Percentiles rank a stretch among this genome's conserved stretches.
Evolutionary conservation across 2,797 vertebrate genomes (phyloP).

Genomic region (Poecilia velifera): DNA sequence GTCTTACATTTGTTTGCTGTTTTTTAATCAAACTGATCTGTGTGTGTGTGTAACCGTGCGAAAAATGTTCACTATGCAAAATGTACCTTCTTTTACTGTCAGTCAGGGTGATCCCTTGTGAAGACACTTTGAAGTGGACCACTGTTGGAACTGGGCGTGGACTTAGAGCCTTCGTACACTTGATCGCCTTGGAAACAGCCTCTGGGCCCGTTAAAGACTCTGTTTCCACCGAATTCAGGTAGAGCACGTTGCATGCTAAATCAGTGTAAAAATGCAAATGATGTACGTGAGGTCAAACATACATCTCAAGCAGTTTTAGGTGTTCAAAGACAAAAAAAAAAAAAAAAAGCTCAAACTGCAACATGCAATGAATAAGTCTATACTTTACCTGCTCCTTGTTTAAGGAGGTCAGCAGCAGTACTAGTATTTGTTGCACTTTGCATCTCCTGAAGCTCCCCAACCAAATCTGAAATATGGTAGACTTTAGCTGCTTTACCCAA

Average conservation of each 20-base stretch:
- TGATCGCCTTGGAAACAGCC: constrained; percentile 88
- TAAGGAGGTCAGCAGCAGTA: constrained; percentile 90
- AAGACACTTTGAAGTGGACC: constrained; percentile 94
- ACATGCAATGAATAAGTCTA: neutral
- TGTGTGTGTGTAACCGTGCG: neutral
- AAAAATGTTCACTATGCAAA: neutral
- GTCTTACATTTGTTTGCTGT: neutral
- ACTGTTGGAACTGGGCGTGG: constrained; percentile 82
- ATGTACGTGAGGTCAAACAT: constrained; percentile 1
- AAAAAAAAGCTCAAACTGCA: constrained; percentile 23
- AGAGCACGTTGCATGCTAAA: constrained; percentile 91
- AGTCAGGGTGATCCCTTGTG: constrained; percentile 90
- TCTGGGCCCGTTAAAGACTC: constrained; percentile 92
- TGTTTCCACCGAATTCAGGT: constrained; percentile 91
- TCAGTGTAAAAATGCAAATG: constrained; percentile 22
- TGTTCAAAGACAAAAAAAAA: constrained; percentile 17
- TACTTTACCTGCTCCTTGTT: constrained; percentile 88
- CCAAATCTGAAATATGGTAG: constrained; percentile 80
- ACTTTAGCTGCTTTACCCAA: constrained; percentile 7
- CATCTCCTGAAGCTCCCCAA: constrained; percentile 84
- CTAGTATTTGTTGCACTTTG: constrained; percentile 86
- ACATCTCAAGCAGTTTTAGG: constrained; percentile 27
- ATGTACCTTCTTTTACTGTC: constrained; percentile 91
- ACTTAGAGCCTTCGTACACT: constrained; percentile 82
- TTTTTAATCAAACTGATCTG: neutral